phyloP scores from a whole-genome alignment of 2,888 invertebrate genomes.

The Corythucha ciliata region DNA sequence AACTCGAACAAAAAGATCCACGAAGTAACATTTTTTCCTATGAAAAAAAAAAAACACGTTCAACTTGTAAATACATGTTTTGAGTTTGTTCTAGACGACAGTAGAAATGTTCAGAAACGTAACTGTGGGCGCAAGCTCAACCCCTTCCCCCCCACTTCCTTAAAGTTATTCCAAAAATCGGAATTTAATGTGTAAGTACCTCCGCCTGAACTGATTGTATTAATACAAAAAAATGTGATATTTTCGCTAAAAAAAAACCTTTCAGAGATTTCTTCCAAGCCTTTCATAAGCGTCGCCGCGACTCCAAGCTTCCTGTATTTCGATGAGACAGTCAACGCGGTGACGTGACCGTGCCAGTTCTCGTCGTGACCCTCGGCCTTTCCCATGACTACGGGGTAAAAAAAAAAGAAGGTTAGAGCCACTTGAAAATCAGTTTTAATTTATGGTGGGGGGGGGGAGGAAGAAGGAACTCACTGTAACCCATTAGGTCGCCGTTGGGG shows the following conservation, averaged over 20 bases:
- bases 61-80: background rate
- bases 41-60: slow-evolving; percentile 38
- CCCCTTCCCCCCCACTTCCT: too few species aligned
- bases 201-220: too few species aligned
- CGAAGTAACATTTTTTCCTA: slow-evolving; percentile 93
- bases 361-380: slow-evolving; percentile 94
- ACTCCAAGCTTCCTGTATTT: slow-evolving; percentile 86
- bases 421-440: background rate
- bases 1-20: slow-evolving; percentile 95
- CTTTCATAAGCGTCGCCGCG: slow-evolving; percentile 87
- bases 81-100: too few species aligned
- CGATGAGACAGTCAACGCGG: slow-evolving; percentile 92
- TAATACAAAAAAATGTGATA: background rate
- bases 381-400: slow-evolving; percentile 57
- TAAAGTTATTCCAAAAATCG: too few species aligned
- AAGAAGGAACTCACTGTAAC: slow-evolving; percentile 89
- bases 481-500: slow-evolving; percentile 94
- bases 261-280: slow-evolving; percentile 91
- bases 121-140: too few species aligned
- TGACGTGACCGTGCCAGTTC: slow-evolving; percentile 99
- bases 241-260: slow-evolving; percentile 50
- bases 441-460: background rate
- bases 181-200: too few species aligned
- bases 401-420: background rate
- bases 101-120: too few species aligned